Base-by-base conservation (phyloP, 2,797 vertebrate genomes). In the Amazona finschi region DNA sequence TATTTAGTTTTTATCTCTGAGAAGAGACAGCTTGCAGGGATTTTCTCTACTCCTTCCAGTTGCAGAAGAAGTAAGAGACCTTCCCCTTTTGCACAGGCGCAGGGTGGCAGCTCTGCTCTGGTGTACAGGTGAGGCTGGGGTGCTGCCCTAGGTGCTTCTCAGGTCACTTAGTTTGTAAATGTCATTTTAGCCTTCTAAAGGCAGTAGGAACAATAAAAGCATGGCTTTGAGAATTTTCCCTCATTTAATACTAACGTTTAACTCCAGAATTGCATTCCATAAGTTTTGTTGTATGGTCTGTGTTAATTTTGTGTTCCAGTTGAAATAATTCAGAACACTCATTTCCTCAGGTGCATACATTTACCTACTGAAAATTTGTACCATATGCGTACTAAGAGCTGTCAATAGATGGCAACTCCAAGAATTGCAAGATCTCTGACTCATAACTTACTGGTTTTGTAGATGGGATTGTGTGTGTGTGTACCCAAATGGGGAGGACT, bases 261-360 rank as follows among this genome's bases (percentile, higher is more conserved):
- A 21, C 31, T 90, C 8, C 41, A 41, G 65, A 80, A 50, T 15
- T 24, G 16, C n/a, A 31, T 46, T 79, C 13, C n/a, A 57, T 33
- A 71, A 31, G 3, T 78, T 88, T 76, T 85, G 11, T 84, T 92
- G 30, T 47, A 15, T 2, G 2, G 33, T 73, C 41, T 85, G n/a
- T 78, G 50, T 83, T 89, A 52, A 43, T 81, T 76, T 93, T 91
- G n/a, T 47, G 18, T 87, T 84, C 39, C 18, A 16, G 19, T 28
- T 89, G 85, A 67, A 95, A 58, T 82, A 76, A 70, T 77, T 75
- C 44, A 43, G 36, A 67, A 25, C 27, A 11, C 25, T 41, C 8
- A 15, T 69, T 53, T 70, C 50, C 16, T 78, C 55, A 15, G 74
- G 65, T 85, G 20, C 38, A 24, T 44, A 18, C 24, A 3, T 77